Evolutionary conservation across 2,113 vertebrate species (phyloP), one percentile per base, ranked within the genome.

Genomic region (Centropus bengalensis): DNA sequence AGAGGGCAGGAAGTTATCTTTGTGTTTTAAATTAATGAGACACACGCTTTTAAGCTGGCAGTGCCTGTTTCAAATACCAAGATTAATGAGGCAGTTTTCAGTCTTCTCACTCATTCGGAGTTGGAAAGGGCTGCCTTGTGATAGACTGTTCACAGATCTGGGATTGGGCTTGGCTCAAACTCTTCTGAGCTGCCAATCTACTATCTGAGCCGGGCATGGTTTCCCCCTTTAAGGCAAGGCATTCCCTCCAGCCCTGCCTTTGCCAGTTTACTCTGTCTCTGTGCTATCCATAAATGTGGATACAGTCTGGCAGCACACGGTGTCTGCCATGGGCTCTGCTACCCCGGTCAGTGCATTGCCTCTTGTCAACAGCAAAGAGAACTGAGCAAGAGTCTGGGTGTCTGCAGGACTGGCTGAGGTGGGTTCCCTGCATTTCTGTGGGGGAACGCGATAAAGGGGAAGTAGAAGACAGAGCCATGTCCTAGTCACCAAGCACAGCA

Each of bases 351-450:
- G 32, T 6, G 26, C 12, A 3, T 51, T n/a, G 52, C 7, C 32
- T 71, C 5, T 18, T 26, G 3, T 16, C 24, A 15, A 5, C 14
- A 52, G 44, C 44, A 22, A 6, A 19, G 47, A 22, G 44, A 90
- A 27, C 4, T 5, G 44, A 62, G 21, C 0, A 13, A 44, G 49
- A 0, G 1, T 8, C 22, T 0, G 0, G 47, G 36, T 26, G 5
- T 66, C 64, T 44, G 49, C 67, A 56, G 44, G 12, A 27, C 47
- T 44, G 22, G 45, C 17, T 38, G 38, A 60, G 15, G 18, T 0
- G 4, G 60, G 33, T 42, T 63, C 24, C 33, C 21, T 18, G 23
- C 30, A 4, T 38, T 69, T 45, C 40, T 62, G 44, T 19, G n/a
- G 9, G 1, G 6, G 26, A 22, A 9, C 14, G 18, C 9, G 12